Percentiles rank a stretch among this genome's conserved stretches.
These are phyloP conservation scores for Spicauda simplicius DNA, from an alignment of 2,888 invertebrate species.

Conservation along the genomic window DNA sequence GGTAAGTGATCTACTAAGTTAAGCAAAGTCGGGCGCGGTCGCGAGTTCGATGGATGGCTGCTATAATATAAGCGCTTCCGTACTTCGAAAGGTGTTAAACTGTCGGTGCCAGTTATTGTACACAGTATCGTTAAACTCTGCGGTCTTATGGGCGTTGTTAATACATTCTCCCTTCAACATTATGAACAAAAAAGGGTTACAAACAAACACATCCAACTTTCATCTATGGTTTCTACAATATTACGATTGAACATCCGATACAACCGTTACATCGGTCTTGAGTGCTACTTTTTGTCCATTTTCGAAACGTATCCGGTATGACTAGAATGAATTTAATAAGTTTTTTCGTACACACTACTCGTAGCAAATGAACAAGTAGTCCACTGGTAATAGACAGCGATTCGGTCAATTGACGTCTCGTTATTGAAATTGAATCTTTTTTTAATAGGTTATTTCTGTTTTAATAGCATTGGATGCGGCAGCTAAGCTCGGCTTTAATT, in stretches of 20 bases:
- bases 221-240: background rate
- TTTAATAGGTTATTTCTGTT: background rate
- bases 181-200: background rate
- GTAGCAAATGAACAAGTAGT: conserved; percentile 13
- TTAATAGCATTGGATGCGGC: no score
- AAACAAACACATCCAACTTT: background rate
- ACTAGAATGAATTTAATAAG: conserved; percentile 17
- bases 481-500: no score
- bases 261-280: conserved; percentile 13
- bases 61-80: background rate
- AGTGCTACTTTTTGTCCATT: conserved; percentile 16
- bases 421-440: background rate
- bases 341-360: conserved; percentile 7
- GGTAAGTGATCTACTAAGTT: no score
- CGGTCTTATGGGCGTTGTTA: no score
- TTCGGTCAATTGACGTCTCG: conserved; percentile 2
- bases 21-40: no score
- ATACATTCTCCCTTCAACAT: no score
- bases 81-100: background rate
- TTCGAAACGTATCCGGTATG: conserved; percentile 21
- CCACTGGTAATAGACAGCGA: background rate
- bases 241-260: conserved; percentile 5
- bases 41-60: background rate
- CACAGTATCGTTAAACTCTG: no score
- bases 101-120: no score